Conservation (phyloP, 2,888 invertebrate genomes). For the Synanthedon myopaeformis region DNA sequence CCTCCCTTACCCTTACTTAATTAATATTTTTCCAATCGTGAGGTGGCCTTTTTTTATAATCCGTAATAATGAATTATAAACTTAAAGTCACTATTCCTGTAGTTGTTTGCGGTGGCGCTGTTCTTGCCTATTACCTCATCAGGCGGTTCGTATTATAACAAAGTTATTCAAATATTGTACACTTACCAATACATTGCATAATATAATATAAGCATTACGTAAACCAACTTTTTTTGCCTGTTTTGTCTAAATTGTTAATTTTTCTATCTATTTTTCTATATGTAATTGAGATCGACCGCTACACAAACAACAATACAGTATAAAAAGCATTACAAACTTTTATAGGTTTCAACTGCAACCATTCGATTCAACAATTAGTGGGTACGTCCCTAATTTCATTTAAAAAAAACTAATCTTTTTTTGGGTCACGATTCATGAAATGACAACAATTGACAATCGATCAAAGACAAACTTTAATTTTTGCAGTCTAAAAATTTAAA, state of each 20-base stretch:
- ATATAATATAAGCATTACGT: too few relatives aligned
- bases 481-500: too few relatives aligned
- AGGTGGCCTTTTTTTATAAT: constrained; percentile 24
- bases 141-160: constrained; percentile 53
- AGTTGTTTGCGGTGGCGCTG: constrained; percentile 65
- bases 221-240: not conserved
- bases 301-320: too few relatives aligned
- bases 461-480: too few relatives aligned
- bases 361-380: constrained; percentile 25
- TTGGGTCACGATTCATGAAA: too few relatives aligned
- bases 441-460: too few relatives aligned
- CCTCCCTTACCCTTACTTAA: constrained; percentile 28
- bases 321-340: not conserved
- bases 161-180: not conserved
- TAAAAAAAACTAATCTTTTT: constrained; percentile 13
- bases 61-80: constrained; percentile 57
- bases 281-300: not conserved
- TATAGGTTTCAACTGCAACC: constrained; percentile 21
- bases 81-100: constrained; percentile 62
- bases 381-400: constrained; percentile 41
- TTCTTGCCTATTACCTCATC: constrained; percentile 66
- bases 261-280: not conserved
- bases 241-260: not conserved
- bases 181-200: not conserved
- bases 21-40: constrained; percentile 17